Percentiles rank a stretch among this genome's conserved stretches.
Conservation (phyloP, 2,888 invertebrate genomes). For the Chesias legatella region DNA sequence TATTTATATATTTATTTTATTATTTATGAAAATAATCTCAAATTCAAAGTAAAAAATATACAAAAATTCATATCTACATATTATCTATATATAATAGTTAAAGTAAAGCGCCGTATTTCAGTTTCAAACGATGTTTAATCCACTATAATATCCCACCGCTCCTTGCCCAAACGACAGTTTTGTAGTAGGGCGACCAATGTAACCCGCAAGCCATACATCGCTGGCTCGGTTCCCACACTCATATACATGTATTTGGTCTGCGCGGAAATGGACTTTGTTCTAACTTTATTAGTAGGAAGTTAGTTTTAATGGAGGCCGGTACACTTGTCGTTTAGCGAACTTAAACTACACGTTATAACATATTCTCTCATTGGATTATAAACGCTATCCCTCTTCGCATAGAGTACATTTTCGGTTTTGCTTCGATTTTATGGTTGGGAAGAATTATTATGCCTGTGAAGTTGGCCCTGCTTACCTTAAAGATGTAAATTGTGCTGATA, state of each 20-base stretch:
- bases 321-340: constrained; percentile 34
- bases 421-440: constrained; percentile 28
- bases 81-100: no score
- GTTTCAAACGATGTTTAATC: constrained; percentile 17
- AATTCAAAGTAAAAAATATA: no score
- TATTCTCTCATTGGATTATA: constrained; percentile 17
- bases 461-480: constrained; percentile 25
- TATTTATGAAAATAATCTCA: no score
- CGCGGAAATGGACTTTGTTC: constrained; percentile 52
- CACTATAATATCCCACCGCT: constrained; percentile 20
- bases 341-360: constrained; percentile 22
- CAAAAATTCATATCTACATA: no score
- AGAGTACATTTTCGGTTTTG: constrained; percentile 28
- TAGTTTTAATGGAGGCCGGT: constrained; percentile 51
- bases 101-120: no score
- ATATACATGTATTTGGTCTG: constrained; percentile 39
- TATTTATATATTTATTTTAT: no score
- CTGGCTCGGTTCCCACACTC: constrained; percentile 27
- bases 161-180: constrained; percentile 28
- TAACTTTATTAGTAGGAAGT: constrained; percentile 49
- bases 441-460: constrained; percentile 25
- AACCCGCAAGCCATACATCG: constrained; percentile 36
- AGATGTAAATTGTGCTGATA: constrained; percentile 30
- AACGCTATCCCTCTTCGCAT: constrained; percentile 19
- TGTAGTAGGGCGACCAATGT: constrained; percentile 33